Evolutionary conservation across 2,797 vertebrate species (phyloP).

Genomic region (Triplophysa bombifrons): DNA sequence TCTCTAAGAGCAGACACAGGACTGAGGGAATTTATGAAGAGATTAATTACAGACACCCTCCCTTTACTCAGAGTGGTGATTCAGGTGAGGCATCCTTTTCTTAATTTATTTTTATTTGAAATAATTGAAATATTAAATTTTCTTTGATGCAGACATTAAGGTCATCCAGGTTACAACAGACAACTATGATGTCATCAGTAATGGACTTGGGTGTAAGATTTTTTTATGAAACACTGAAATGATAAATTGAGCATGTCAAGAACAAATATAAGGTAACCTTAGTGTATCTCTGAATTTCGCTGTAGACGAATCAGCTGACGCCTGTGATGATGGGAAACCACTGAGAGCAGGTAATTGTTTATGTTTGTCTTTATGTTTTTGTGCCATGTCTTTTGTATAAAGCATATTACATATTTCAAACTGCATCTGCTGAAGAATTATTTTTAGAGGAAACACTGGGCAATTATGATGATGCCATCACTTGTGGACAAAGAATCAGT

Average conservation of each 20-base stretch:
- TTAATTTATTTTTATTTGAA: too few species aligned
- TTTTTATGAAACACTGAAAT: too few species aligned
- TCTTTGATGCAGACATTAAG: background rate
- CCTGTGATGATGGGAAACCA: background rate
- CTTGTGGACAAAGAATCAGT: background rate
- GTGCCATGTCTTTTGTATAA: too few species aligned
- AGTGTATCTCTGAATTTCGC: background rate
- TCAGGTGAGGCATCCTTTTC: too few species aligned
- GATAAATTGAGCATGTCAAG: too few species aligned
- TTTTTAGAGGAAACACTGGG: background rate
- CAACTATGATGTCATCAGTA: background rate
- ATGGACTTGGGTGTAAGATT: background rate
- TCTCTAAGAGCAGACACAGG: slow-evolving; percentile 14
- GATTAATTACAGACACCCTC: background rate
- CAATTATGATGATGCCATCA: background rate
- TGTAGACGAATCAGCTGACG: background rate
- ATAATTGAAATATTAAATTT: background rate
- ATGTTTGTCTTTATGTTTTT: background rate
- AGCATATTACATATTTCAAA: too few species aligned
- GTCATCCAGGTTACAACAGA: background rate
- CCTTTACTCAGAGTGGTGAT: background rate
- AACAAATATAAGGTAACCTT: background rate
- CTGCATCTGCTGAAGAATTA: too few species aligned
- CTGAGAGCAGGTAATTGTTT: background rate
- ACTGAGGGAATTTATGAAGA: background rate